A percentile compares a stretch with the other conserved stretches of the same genome.
These are phyloP conservation scores for Mus musculus DNA, from an alignment of 2,113 vertebrate genomes.

Conservation along the genomic window GRCm39 chr13:52190501-52191000, in stretches of 20 bases:
- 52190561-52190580: neutral
- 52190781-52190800: neutral
- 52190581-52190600: too few relatives aligned
- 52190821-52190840: fast-evolving
- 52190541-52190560: neutral
- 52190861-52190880: neutral
- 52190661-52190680: fast-evolving
- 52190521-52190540: neutral
- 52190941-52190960: neutral
- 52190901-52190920: fast-evolving
- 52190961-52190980: neutral
- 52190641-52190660: neutral
- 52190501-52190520: neutral
- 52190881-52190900: neutral
- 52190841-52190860: neutral
- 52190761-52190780: too few relatives aligned
- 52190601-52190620: fast-evolving
- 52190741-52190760: neutral
- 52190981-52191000: neutral
- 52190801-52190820: fast-evolving
- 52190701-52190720: too few relatives aligned
- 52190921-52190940: too few relatives aligned
- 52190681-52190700: neutral
- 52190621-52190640: fast-evolving
- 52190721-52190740: neutral